Conservation (phyloP, 1,140 invertebrate genomes). For the Drosophila pseudoananassae region DNA sequence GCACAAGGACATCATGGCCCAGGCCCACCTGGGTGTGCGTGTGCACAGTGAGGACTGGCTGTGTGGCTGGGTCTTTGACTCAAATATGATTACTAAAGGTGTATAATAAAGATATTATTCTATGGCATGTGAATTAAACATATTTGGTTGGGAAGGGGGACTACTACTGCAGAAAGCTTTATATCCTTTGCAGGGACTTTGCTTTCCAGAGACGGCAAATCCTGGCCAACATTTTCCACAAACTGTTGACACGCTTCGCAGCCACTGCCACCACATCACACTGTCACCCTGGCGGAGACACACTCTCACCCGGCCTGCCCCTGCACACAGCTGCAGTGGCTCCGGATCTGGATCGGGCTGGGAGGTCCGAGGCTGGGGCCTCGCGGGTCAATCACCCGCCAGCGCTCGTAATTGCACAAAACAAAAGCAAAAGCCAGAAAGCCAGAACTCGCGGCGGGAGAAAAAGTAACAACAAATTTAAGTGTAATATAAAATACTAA, state of each 20-base stretch:
- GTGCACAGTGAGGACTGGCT: not conserved
- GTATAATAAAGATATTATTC: too few species aligned
- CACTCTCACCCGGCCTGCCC: too few species aligned
- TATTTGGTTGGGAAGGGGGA: too few species aligned
- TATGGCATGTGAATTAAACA: too few species aligned
- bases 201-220: conserved; percentile 32
- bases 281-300: too few species aligned
- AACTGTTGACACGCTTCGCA: conserved; percentile 15
- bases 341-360: conserved; percentile 5
- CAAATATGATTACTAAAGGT: too few species aligned
- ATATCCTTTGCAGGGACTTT: not conserved
- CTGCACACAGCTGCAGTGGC: conserved; percentile 7
- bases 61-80: too few species aligned
- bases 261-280: not conserved
- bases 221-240: conserved; percentile 28
- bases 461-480: conserved; percentile 44
- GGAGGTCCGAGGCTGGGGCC: conserved; percentile 31
- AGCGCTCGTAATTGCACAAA: conserved; percentile 57
- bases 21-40: not conserved
- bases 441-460: not conserved
- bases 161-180: too few species aligned
- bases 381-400: conserved; percentile 67
- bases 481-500: conserved; percentile 41
- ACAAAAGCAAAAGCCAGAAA: conserved; percentile 3
- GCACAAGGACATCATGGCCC: not conserved